Percentiles rank a stretch among this genome's conserved stretches.
Evolutionary conservation across 2,888 invertebrate species (phyloP).

Genomic region (Oxyteleia sp.): DNA sequence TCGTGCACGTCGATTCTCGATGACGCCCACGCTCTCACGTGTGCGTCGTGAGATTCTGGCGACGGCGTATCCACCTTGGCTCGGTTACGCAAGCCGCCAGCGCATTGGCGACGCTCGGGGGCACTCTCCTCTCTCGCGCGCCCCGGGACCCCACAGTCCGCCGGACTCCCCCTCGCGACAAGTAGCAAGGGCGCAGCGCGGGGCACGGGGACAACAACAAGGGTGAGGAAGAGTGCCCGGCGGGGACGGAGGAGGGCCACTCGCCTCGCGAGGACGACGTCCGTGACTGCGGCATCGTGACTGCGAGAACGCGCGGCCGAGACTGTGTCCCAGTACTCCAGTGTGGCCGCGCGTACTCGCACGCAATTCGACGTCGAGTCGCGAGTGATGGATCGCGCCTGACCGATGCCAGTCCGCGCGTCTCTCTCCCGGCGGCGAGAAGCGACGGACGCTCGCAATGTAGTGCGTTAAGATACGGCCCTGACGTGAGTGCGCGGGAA

Average conservation of each 20-base stretch:
- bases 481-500: too few species aligned
- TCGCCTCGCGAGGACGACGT: slow-evolving; percentile 74
- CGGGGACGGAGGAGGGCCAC: slow-evolving; percentile 43
- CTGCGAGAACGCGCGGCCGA: slow-evolving; percentile 73
- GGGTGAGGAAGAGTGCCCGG: too few species aligned
- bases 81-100: slow-evolving; percentile 79
- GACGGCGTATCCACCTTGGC: slow-evolving; percentile 52
- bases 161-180: slow-evolving; percentile 15
- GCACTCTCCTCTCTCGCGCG: slow-evolving; percentile 53
- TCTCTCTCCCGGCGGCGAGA: too few species aligned
- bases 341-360: slow-evolving; percentile 55
- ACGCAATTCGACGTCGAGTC: too few species aligned
- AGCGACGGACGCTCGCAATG: too few species aligned
- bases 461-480: too few species aligned
- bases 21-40: slow-evolving; percentile 48
- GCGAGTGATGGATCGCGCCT: too few species aligned
- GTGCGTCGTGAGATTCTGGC: slow-evolving; percentile 47
- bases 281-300: slow-evolving; percentile 43
- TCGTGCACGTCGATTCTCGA: slow-evolving; percentile 14
- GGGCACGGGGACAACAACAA: too few species aligned
- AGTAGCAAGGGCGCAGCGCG: slow-evolving; percentile 33
- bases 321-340: slow-evolving; percentile 76
- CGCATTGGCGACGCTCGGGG: slow-evolving; percentile 52
- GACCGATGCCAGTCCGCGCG: too few species aligned
- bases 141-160: slow-evolving; percentile 41